A percentile compares a stretch with the other conserved stretches of the same genome.
Evolutionary conservation across 2,113 vertebrate genomes (phyloP).

Genomic region (Platichthys stellatus): DNA sequence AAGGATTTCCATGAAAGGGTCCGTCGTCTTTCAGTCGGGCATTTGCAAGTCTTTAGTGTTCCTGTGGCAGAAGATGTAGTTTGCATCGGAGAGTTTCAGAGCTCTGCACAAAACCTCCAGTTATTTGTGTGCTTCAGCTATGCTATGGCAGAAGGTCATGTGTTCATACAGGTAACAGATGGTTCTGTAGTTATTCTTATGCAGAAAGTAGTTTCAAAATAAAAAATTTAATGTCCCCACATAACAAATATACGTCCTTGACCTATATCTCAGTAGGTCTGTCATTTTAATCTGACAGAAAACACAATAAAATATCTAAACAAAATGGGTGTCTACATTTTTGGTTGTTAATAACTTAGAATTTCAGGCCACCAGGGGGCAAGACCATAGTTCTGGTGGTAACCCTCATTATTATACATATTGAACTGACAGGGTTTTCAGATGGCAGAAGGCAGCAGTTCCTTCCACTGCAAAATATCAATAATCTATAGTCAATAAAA

Average conservation of each 20-base stretch:
- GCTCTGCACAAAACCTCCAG: conserved; percentile 14
- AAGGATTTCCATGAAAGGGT: conserved; percentile 41
- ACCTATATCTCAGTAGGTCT: too few relatives aligned
- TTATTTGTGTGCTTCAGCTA: neutral
- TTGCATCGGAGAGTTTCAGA: conserved; percentile 11
- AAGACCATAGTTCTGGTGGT: neutral
- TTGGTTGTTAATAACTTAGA: too few relatives aligned
- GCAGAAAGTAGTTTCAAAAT: neutral
- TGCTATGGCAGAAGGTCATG: neutral
- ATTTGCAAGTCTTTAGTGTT: conserved; percentile 18
- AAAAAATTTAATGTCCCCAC: too few relatives aligned
- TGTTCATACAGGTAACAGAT: neutral
- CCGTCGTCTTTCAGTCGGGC: neutral
- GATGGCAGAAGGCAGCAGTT: too few relatives aligned
- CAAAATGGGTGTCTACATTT: too few relatives aligned
- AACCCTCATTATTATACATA: neutral
- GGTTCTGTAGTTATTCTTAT: too few relatives aligned
- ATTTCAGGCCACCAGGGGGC: neutral
- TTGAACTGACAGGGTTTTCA: neutral
- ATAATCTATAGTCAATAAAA: neutral
- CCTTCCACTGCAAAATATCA: too few relatives aligned
- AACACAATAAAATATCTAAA: too few relatives aligned
- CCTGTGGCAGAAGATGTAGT: conserved; percentile 8
- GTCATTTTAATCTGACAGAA: too few relatives aligned
- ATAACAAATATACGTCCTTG: too few relatives aligned